Percentiles rank a stretch among this genome's conserved stretches.
Conservation (phyloP, 2,888 invertebrate genomes). For the Drosophila paranaensis region DNA sequence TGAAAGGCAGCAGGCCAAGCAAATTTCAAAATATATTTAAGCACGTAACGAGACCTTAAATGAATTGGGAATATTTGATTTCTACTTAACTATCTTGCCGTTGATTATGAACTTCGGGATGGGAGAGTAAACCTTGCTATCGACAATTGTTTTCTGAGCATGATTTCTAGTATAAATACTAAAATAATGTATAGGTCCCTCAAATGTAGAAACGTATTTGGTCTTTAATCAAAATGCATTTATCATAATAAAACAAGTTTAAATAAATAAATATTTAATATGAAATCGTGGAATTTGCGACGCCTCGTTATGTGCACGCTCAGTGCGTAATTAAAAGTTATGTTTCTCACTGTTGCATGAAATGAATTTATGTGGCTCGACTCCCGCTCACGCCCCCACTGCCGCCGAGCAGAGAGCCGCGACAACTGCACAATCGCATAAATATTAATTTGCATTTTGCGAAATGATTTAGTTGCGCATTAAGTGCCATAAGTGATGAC, state of each 20-base stretch:
- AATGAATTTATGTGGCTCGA: constrained; percentile 63
- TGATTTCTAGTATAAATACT: too few relatives aligned
- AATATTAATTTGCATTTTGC: constrained; percentile 75
- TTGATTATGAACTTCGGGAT: too few relatives aligned
- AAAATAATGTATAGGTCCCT: too few relatives aligned
- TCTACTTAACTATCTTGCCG: too few relatives aligned
- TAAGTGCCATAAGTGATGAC: constrained; percentile 62
- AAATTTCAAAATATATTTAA: not conserved
- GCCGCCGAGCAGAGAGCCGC: constrained; percentile 13
- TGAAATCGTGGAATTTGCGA: not conserved
- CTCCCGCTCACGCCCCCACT: too few relatives aligned
- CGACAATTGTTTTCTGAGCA: too few relatives aligned
- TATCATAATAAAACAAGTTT: constrained; percentile 4
- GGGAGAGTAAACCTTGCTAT: too few relatives aligned
- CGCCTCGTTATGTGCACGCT: not conserved
- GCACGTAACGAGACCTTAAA: not conserved
- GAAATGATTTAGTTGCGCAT: constrained; percentile 68
- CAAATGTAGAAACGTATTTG: too few relatives aligned
- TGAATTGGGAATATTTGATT: not conserved
- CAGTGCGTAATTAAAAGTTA: constrained; percentile 64
- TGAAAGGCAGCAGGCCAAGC: not conserved
- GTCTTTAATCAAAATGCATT: not conserved
- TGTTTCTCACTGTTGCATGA: constrained; percentile 45
- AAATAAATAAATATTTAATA: not conserved
- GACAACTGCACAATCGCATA: constrained; percentile 42